Conservation (phyloP, 2,888 invertebrate species). For the Drosophila mimetica region DNA sequence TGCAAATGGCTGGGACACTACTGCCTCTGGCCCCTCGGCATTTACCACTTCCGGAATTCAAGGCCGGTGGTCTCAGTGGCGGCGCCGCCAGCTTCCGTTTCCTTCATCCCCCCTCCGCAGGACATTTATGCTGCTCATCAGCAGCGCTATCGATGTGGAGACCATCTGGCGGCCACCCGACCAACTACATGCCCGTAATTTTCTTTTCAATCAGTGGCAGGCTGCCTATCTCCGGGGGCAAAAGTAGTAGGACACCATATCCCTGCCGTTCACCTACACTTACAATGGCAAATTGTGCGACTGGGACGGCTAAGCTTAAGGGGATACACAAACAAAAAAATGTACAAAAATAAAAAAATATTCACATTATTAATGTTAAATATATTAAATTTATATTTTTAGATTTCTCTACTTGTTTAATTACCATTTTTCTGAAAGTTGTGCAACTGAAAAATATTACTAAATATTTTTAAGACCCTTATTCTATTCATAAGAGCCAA, state of each 20-base stretch:
- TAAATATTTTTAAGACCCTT: too few relatives aligned
- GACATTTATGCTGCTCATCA: slow-evolving; percentile 71
- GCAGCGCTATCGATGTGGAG: slow-evolving; percentile 28
- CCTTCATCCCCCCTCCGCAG: slow-evolving; percentile 54
- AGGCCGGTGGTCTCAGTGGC: slow-evolving; percentile 56
- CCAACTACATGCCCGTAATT: slow-evolving; percentile 68
- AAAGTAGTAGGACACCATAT: background rate
- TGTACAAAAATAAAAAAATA: too few relatives aligned
- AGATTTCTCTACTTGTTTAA: too few relatives aligned
- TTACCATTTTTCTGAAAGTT: too few relatives aligned
- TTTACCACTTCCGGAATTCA: slow-evolving; percentile 68
- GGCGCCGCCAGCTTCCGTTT: slow-evolving; percentile 71
- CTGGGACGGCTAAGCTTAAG: slow-evolving; percentile 5
- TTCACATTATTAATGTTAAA: background rate
- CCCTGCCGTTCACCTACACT: slow-evolving; percentile 14
- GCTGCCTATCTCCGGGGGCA: slow-evolving; percentile 43
- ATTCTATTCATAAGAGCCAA: too few relatives aligned
- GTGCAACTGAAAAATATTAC: too few relatives aligned
- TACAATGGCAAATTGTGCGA: slow-evolving; percentile 66
- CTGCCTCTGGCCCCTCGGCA: slow-evolving; percentile 50
- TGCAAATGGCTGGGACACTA: slow-evolving; percentile 57
- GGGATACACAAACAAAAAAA: background rate
- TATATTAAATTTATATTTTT: background rate
- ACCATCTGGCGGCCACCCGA: slow-evolving; percentile 41
- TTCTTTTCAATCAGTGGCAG: slow-evolving; percentile 73